Conservation (phyloP, 2,888 invertebrate genomes). For the Campoplex nolae region DNA sequence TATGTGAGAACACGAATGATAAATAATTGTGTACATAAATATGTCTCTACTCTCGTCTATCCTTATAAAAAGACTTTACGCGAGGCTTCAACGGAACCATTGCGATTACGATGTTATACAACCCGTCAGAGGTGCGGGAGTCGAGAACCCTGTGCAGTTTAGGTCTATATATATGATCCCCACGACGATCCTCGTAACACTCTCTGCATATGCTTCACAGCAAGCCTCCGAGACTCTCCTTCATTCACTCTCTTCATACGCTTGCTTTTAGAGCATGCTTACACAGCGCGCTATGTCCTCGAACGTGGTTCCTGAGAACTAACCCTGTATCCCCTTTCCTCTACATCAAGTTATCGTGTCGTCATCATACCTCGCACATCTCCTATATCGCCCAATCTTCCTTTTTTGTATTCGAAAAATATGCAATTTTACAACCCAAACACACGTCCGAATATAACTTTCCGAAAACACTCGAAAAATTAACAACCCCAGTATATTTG, state of each 20-base stretch:
- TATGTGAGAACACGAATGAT: background rate
- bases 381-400: background rate
- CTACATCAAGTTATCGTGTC: background rate
- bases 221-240: conserved; percentile 30
- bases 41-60: background rate
- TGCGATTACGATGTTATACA: conserved; percentile 81
- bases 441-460: too few relatives aligned
- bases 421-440: background rate
- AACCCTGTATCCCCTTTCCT: background rate
- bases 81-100: conserved; percentile 74
- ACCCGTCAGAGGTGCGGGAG: conserved; percentile 57
- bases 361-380: background rate
- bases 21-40: background rate
- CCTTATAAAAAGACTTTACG: conserved; percentile 76
- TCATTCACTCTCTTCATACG: conserved; percentile 9
- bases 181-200: conserved; percentile 60
- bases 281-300: conserved; percentile 10
- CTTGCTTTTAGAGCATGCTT: conserved; percentile 13
- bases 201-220: conserved; percentile 44
- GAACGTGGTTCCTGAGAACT: background rate
- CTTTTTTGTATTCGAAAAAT: background rate
- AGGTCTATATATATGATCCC: conserved; percentile 41
- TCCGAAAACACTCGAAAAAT: too few relatives aligned
- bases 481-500: background rate
- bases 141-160: conserved; percentile 1